phyloP scores from a whole-genome alignment of 2,797 vertebrate genomes.

The Sebastiscus albofasciatus region DNA sequence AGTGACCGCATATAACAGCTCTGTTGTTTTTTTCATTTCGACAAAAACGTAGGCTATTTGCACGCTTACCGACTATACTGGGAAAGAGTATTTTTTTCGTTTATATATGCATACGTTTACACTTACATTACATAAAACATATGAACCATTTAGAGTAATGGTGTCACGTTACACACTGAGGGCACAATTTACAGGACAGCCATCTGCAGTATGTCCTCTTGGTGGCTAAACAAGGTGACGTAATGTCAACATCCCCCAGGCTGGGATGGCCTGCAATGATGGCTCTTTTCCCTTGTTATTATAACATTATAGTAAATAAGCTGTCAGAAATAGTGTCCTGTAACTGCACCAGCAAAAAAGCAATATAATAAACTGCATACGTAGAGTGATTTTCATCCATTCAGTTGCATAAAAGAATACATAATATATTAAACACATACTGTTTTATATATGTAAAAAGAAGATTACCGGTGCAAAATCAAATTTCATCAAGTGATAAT shows the following conservation, averaged over 20 bases:
- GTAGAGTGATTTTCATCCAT: not conserved
- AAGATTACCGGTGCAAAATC: not conserved
- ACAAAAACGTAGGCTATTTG: not conserved
- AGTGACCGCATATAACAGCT: conserved; percentile 25
- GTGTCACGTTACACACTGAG: not conserved
- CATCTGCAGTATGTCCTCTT: conserved; percentile 57
- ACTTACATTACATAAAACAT: not conserved
- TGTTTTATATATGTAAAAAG: not conserved
- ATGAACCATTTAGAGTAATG: not conserved
- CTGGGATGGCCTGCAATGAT: conserved; percentile 16
- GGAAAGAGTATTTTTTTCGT: not conserved
- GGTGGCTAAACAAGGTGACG: conserved; percentile 61
- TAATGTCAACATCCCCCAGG: conserved; percentile 70
- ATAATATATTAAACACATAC: not conserved
- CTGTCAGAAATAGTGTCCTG: not conserved
- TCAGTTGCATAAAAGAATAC: not conserved
- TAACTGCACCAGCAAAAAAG: not conserved
- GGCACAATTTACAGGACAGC: not conserved
- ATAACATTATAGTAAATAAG: not conserved
- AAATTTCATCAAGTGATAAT: conserved; percentile 6
- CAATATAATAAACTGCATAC: not conserved
- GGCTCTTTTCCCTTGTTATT: not conserved
- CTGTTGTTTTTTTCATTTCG: not conserved
- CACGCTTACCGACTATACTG: rapidly evolving
- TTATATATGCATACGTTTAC: not conserved